Percentiles rank a stretch among this genome's conserved stretches.
Conservation (phyloP, 2,797 vertebrate species). For the Anabacerthia variegaticeps region DNA sequence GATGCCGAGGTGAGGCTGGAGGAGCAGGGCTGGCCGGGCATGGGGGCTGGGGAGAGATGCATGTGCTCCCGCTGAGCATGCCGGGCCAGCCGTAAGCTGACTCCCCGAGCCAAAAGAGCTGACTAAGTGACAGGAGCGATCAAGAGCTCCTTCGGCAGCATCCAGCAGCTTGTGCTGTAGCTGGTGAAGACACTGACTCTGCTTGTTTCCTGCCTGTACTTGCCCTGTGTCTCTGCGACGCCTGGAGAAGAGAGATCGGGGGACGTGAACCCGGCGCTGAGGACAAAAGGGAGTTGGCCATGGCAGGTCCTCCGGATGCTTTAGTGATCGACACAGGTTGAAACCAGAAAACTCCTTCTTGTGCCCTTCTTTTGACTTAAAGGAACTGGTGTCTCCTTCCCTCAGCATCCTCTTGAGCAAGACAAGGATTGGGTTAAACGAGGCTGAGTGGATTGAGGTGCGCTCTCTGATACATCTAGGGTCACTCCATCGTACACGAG, state of each 20-base stretch:
- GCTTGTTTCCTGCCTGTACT: conserved; percentile 41
- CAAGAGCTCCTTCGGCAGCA: conserved; percentile 31
- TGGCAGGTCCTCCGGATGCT: background rate
- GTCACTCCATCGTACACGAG: accelerated
- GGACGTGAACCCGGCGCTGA: background rate
- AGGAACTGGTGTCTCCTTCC: background rate
- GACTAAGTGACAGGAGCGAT: conserved; percentile 47
- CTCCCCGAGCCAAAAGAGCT: conserved; percentile 5
- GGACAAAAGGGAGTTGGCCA: background rate
- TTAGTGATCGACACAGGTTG: background rate
- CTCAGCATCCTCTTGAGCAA: background rate
- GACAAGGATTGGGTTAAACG: background rate
- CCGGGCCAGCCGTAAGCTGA: background rate
- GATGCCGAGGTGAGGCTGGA: background rate
- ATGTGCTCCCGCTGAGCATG: background rate
- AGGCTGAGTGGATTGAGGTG: background rate
- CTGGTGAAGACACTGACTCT: conserved; percentile 8
- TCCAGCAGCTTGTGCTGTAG: background rate
- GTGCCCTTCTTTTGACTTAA: background rate
- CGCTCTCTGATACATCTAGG: background rate
- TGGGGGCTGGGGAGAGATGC: background rate
- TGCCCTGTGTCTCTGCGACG: background rate
- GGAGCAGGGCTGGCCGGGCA: background rate
- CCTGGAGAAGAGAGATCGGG: background rate
- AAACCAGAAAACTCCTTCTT: background rate